phyloP scores from a whole-genome alignment of 92 coral and sea anemone genomes.

The Actinernus sp. region DNA sequence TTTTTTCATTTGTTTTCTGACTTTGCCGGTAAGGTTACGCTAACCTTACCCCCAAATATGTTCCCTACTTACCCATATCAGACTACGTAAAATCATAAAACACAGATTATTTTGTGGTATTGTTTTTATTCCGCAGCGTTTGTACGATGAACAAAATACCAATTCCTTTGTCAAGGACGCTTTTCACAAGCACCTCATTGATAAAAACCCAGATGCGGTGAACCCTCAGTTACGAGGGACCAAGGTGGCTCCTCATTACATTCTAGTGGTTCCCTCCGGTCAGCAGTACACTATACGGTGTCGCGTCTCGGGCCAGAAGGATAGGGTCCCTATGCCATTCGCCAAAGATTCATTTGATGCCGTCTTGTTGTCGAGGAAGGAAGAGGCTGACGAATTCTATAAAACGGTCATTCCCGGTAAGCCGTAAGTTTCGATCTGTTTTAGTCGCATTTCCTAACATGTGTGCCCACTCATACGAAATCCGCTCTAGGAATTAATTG shows the following conservation, averaged over 20 bases:
- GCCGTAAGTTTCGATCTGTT: background rate
- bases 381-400: slow-evolving; percentile 70
- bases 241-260: slow-evolving; percentile 76
- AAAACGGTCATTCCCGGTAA: slow-evolving; percentile 73
- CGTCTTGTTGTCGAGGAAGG: slow-evolving; percentile 47
- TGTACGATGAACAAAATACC: slow-evolving; percentile 37
- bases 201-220: slow-evolving; percentile 68
- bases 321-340: slow-evolving; percentile 60
- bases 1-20: too few species aligned
- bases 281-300: slow-evolving; percentile 60
- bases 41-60: too few species aligned
- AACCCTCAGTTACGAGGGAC: slow-evolving; percentile 75
- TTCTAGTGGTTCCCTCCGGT: slow-evolving; percentile 68
- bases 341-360: slow-evolving; percentile 67
- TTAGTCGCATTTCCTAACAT: too few species aligned
- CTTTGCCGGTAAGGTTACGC: too few species aligned
- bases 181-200: slow-evolving; percentile 73
- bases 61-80: too few species aligned
- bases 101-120: too few species aligned
- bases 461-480: too few species aligned
- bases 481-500: too few species aligned
- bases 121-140: too few species aligned
- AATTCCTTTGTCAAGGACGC: slow-evolving; percentile 79
- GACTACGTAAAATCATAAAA: too few species aligned
- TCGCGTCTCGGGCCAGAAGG: slow-evolving; percentile 67